These are phyloP conservation scores for Riparia riparia DNA, from an alignment of 2,113 vertebrate genomes.

Conservation along the genomic window DNA sequence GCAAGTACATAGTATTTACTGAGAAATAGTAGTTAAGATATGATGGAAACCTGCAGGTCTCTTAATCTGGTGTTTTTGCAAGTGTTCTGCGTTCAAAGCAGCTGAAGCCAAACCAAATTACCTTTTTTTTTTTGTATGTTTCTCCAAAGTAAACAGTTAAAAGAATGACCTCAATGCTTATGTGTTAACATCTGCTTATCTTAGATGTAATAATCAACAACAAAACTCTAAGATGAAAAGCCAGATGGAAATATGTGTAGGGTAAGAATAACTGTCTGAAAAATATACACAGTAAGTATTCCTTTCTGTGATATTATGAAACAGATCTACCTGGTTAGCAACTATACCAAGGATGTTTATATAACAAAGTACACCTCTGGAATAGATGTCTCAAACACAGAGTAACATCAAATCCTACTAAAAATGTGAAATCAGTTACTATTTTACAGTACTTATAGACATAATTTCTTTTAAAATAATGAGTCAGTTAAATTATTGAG, in stretches of 20 bases:
- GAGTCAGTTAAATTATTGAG: neutral
- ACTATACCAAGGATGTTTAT: neutral
- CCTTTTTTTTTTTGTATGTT: accelerated
- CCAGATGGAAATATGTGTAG: neutral
- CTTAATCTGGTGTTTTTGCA: neutral
- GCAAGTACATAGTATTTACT: neutral
- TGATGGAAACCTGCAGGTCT: neutral
- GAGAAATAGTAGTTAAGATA: neutral
- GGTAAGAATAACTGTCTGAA: neutral
- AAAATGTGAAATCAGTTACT: neutral
- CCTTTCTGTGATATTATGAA: neutral
- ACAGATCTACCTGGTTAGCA: neutral
- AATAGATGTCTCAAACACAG: neutral
- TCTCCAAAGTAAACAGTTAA: neutral
- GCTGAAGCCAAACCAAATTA: neutral
- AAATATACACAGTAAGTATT: neutral
- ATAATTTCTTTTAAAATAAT: neutral
- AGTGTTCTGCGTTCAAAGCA: neutral
- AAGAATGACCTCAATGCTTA: neutral
- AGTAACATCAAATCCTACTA: neutral
- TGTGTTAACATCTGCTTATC: neutral
- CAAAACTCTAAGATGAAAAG: neutral
- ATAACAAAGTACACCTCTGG: neutral
- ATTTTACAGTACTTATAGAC: neutral
- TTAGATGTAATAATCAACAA: neutral